Conservation (phyloP, 2,888 invertebrate genomes). For the Disparrhopalites patrizii region DNA sequence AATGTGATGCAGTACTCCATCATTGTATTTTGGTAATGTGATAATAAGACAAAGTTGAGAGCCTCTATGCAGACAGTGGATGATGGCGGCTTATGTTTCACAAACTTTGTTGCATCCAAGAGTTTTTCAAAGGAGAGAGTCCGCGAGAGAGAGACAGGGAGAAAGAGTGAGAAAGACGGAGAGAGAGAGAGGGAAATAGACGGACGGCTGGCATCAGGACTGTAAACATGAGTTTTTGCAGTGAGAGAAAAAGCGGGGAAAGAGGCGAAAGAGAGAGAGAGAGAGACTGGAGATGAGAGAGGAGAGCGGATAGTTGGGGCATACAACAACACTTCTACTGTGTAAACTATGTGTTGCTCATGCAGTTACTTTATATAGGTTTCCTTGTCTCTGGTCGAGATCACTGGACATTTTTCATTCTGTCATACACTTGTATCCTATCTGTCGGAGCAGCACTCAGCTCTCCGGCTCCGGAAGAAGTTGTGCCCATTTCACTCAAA, state of each 20-base stretch:
- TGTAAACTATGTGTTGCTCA: conserved; percentile 1
- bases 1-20: background rate
- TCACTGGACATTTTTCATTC: conserved; percentile 27
- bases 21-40: conserved; percentile 4
- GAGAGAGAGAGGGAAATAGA: background rate
- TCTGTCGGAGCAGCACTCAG: conserved; percentile 27
- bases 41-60: conserved; percentile 15
- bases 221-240: too few relatives aligned
- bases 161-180: background rate
- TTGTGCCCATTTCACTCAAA: conserved; percentile 16
- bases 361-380: background rate
- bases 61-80: conserved; percentile 10
- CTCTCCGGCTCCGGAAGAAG: conserved; percentile 21
- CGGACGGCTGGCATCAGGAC: too few relatives aligned
- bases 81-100: background rate
- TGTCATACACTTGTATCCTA: conserved; percentile 27
- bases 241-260: background rate
- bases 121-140: background rate
- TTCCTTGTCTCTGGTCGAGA: conserved; percentile 20
- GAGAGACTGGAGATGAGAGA: background rate
- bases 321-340: background rate
- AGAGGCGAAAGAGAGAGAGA: background rate
- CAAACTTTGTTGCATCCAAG: background rate
- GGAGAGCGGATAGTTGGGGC: background rate
- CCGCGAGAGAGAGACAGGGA: background rate